Evolutionary conservation across 1,140 invertebrate species (phyloP).

Genomic region (Orussus abietinus): DNA sequence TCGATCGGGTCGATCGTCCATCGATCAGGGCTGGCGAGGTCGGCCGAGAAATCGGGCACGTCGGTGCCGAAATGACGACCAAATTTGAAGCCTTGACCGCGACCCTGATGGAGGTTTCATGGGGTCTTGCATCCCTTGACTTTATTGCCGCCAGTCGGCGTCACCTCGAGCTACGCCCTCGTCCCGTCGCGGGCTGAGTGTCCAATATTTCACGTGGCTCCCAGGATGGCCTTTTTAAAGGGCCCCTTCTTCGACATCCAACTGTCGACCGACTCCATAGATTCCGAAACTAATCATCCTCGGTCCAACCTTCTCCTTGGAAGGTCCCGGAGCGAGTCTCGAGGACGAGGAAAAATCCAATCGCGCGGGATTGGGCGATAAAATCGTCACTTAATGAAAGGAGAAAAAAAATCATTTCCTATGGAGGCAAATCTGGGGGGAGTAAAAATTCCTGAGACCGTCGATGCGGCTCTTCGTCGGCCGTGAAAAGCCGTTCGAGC

Average conservation of each 20-base stretch:
- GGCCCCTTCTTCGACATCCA: too few species aligned
- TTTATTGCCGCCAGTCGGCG: conserved; percentile 15
- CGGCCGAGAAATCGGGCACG: too few species aligned
- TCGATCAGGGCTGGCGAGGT: too few species aligned
- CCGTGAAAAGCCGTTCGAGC: too few species aligned
- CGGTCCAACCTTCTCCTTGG: conserved; percentile 5
- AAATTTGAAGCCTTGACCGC: conserved; percentile 14
- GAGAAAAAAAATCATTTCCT: too few species aligned
- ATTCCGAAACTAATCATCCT: conserved; percentile 4
- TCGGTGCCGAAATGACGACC: conserved; percentile 20
- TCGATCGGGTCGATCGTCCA: not conserved
- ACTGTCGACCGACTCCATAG: not conserved
- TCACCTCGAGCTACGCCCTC: conserved; percentile 15
- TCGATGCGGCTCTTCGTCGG: too few species aligned
- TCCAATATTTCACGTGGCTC: conserved; percentile 19
- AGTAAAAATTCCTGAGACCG: too few species aligned
- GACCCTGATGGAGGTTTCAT: conserved; percentile 2
- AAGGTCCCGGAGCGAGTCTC: too few species aligned
- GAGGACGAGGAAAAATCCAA: too few species aligned
- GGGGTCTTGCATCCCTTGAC: not conserved
- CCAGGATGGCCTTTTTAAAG: conserved; percentile 16
- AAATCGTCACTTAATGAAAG: too few species aligned
- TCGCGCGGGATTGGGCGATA: too few species aligned
- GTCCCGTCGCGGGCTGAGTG: conserved; percentile 26
- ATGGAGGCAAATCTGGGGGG: too few species aligned